Evolutionary conservation across 2,888 invertebrate genomes (phyloP).

Genomic region (Lithophane semibrunnea): DNA sequence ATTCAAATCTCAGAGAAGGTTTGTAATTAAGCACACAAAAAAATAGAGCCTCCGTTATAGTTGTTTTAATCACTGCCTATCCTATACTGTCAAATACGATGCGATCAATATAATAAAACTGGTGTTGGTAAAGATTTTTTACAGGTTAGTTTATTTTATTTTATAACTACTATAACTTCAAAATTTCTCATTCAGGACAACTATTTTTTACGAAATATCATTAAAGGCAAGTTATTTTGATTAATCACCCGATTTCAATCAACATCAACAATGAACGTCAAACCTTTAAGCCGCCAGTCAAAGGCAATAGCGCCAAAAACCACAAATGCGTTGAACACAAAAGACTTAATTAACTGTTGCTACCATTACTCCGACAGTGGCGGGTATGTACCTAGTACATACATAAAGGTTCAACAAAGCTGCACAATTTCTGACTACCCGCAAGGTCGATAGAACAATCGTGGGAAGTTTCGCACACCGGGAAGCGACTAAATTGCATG

Average conservation of each 20-base stretch:
- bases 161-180: neutral
- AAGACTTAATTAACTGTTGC: conserved; percentile 45
- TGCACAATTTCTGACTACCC: conserved; percentile 39
- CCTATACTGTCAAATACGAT: neutral
- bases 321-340: conserved; percentile 26
- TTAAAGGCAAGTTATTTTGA: neutral
- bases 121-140: neutral
- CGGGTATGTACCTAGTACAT: conserved; percentile 1
- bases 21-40: neutral
- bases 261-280: conserved; percentile 17
- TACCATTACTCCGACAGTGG: conserved; percentile 16
- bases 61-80: neutral
- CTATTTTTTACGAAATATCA: neutral
- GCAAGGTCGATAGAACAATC: conserved; percentile 43
- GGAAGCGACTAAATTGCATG: conserved; percentile 58
- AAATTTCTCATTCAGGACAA: neutral
- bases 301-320: conserved; percentile 11
- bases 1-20: neutral
- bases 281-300: conserved; percentile 15
- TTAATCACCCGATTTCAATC: conserved; percentile 8
- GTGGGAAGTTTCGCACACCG: conserved; percentile 45
- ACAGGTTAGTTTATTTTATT: neutral
- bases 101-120: neutral
- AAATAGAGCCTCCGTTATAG: neutral
- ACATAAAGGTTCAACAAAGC: conserved; percentile 30